Base-by-base conservation (phyloP, 2,888 invertebrate genomes). In the Sphaerophoria taeniata region DNA sequence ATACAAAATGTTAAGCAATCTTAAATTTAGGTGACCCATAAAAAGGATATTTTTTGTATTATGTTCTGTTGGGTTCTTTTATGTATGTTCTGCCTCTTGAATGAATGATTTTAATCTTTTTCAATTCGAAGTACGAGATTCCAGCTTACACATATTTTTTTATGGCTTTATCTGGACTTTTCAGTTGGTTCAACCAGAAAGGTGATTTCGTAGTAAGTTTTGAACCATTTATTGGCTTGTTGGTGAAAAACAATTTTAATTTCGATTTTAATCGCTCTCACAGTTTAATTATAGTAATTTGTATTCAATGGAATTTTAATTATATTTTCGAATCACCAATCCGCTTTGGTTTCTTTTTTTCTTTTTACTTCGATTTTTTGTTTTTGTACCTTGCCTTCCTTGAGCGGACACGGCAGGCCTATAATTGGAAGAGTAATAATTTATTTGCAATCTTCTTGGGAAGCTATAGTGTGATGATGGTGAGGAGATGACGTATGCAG, bases 251-350 rank as follows among this genome's bases (percentile, higher is more conserved):
- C 16, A 49, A 34, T 34, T 49, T 63, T 49, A 63, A 49, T 63
- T 63, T 63, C 47, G 34, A 34, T 63, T 63, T 63, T 49, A 61
- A 63, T 63, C 63, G 12, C 34, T 33, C 47, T 49, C 6, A 49
- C 14, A 16, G 34, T 65, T 49, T 49, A 65, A 65, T 65, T 65
- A 49, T 14, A 6, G 49, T 14, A 63, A 63, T 63, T 49, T 49
- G 47, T 63, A 63, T 14, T 47, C 63, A 63, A 63, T 47, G 47
- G 63, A 63, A 63, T 63, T 63, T 63, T 49, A 63, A 63, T 63
- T 63, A 47, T 63, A 16, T 65, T 63, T 65, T 49, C 49, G 49
- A 65, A 49, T 49, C 34, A 4, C 12, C 34, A 11, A 16, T 36
- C 2, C 14, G 4, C 12, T 33, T 14, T 33, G 43, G 6, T 43